Conservation (phyloP, 2,797 vertebrate genomes). For the Podarcis lilfordi region DNA sequence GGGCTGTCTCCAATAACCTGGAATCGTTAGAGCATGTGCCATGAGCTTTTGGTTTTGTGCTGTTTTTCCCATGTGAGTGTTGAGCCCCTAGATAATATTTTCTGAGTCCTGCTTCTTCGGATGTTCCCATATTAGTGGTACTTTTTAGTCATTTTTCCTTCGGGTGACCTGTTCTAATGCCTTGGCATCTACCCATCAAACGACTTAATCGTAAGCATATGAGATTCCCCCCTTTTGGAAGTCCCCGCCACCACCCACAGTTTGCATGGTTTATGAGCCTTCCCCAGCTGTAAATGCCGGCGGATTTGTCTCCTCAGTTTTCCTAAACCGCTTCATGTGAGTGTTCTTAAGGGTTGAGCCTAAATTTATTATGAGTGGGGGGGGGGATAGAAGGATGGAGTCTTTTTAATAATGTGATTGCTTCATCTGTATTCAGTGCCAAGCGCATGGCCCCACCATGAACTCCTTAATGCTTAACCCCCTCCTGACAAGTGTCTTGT, state of each 20-base stretch:
- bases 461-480: conserved; percentile 22
- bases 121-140: neutral
- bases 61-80: neutral
- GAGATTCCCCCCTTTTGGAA: neutral
- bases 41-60: neutral
- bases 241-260: too few relatives aligned
- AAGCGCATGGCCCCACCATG: neutral
- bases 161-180: neutral
- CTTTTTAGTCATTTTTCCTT: neutral
- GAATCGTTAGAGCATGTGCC: neutral
- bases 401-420: conserved; percentile 34
- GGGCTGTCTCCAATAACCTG: too few relatives aligned
- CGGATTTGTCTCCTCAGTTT: conserved; percentile 16
- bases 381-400: neutral
- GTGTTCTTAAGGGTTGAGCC: conserved; percentile 35
- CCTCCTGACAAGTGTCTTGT: conserved; percentile 1
- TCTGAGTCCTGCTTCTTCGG: neutral
- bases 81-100: neutral
- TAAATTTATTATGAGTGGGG: conserved; percentile 22
- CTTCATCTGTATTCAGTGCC: conserved; percentile 34
- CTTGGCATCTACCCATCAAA: neutral
- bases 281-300: conserved; percentile 14
- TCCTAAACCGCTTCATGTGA: conserved; percentile 34
- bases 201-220: conserved; percentile 6
- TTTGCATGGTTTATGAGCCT: neutral